Conservation (phyloP, 1,140 invertebrate genomes). For the Drosophila lacteicornis region DNA sequence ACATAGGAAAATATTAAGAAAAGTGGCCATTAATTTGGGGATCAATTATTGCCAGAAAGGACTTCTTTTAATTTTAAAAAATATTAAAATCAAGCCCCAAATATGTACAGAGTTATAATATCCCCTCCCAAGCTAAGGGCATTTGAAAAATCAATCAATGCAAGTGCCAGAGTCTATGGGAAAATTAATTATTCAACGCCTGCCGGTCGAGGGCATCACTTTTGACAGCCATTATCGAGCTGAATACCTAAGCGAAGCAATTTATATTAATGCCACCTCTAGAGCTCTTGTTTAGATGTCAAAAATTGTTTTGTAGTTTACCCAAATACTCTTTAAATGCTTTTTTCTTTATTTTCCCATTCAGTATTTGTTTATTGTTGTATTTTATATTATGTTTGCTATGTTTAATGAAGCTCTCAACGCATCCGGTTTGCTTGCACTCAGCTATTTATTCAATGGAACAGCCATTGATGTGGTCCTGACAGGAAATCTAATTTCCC, state of each 20-base stretch:
- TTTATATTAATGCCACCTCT: slow-evolving; percentile 32
- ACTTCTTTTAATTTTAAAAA: neutral
- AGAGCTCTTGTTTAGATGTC: slow-evolving; percentile 1
- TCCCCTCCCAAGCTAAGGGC: neutral
- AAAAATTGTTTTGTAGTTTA: slow-evolving; percentile 1
- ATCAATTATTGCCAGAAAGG: neutral
- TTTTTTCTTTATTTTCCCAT: too few species aligned
- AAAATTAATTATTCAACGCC: slow-evolving; percentile 31
- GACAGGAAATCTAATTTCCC: slow-evolving; percentile 35
- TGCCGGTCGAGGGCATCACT: slow-evolving; percentile 4
- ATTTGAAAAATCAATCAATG: neutral
- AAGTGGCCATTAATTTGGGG: neutral
- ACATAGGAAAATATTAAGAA: neutral
- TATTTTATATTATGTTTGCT: neutral
- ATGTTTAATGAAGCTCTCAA: neutral
- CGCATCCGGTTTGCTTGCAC: slow-evolving; percentile 12
- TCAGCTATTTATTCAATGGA: slow-evolving; percentile 12
- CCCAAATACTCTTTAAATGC: neutral
- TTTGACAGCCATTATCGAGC: slow-evolving; percentile 37
- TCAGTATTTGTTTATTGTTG: neutral
- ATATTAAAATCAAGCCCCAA: neutral
- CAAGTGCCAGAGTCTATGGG: slow-evolving; percentile 13
- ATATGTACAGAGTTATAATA: neutral
- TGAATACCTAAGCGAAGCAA: slow-evolving; percentile 35
- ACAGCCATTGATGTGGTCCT: slow-evolving; percentile 11